These are phyloP conservation scores for Paramormyrops kingsleyae DNA, from an alignment of 2,113 vertebrate species.

Conservation along the genomic window DNA sequence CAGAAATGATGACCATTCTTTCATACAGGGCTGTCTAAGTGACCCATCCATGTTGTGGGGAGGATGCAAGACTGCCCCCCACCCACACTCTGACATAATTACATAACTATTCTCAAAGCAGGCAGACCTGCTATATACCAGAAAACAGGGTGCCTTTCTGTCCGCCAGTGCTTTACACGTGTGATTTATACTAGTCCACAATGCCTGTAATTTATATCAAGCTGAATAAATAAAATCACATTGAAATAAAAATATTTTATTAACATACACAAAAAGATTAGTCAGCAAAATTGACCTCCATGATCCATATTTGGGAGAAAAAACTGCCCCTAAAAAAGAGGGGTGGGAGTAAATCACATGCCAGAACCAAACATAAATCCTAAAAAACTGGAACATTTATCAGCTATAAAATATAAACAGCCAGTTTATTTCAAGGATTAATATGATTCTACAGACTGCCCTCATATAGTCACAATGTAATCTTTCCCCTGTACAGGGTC, in stretches of 20 bases:
- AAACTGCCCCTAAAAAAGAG: neutral
- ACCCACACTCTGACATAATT: neutral
- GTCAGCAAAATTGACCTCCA: neutral
- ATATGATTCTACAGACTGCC: constrained; percentile 30
- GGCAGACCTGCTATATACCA: neutral
- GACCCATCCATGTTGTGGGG: neutral
- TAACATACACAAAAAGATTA: neutral
- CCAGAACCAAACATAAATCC: neutral
- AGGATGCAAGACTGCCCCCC: neutral
- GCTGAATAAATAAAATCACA: neutral
- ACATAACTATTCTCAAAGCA: neutral
- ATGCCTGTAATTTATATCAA: neutral
- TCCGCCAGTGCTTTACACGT: neutral
- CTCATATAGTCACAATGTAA: constrained; percentile 47
- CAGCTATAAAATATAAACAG: neutral
- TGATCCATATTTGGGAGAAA: neutral
- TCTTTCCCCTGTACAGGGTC: constrained; percentile 54
- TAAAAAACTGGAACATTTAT: neutral
- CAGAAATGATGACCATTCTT: neutral
- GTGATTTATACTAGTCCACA: neutral
- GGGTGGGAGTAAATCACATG: neutral
- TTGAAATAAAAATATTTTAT: neutral
- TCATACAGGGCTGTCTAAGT: neutral
- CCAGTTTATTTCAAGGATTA: neutral
- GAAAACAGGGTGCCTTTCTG: neutral